Evolutionary conservation across 1,140 invertebrate species (phyloP), one percentile per base, ranked within the genome.

Genomic region (Acromyrmex heyeri): DNA sequence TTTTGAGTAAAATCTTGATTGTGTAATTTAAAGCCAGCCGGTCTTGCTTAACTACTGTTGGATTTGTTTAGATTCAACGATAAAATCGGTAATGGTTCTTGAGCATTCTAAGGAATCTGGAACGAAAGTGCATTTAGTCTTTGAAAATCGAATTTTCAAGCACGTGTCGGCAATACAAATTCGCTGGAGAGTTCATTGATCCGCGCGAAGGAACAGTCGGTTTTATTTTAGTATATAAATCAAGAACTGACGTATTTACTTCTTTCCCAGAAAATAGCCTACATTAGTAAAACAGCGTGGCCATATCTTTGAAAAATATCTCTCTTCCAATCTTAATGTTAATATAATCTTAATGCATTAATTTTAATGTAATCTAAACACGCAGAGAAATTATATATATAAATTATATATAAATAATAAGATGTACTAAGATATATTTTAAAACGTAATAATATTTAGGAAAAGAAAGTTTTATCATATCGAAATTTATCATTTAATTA

Each of bases 161-260:
- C 72, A 76, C 18, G 30, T 21, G 48, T 77, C 16, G 27, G 75
- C 18, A 38, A 55, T 27, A 44, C 27, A 44, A 50, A 75, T 34
- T 50, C 69, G 12, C 55, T 57, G 38, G n/a, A 12, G 50, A 85
- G 86, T 85, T 76, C 72, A 14, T 85, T 73, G 79, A 78, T 61
- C 65, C 57, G 64, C 38, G 12, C 16, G 30, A 59, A 38, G 8
- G 44, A 70, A 70, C 10, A 81, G 14, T 44, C 48, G 30, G 16
- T 18, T 59, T 81, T 69, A 48, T 81, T 70, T 44, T 53, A n/a
- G 0, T 34, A 30, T 70, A 14, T 79, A 57, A 81, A 81, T 70
- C 34, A 44, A 81, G 5, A 6, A 30, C 34, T 4, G 10, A 81
- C 30, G 2, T 81, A 81, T 81, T 59, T 70, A 18, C 70, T 70